A percentile compares a stretch with the other conserved stretches of the same genome.
phyloP scores from a whole-genome alignment of 2,797 vertebrate species.

The Macroramphosus scolopax region DNA sequence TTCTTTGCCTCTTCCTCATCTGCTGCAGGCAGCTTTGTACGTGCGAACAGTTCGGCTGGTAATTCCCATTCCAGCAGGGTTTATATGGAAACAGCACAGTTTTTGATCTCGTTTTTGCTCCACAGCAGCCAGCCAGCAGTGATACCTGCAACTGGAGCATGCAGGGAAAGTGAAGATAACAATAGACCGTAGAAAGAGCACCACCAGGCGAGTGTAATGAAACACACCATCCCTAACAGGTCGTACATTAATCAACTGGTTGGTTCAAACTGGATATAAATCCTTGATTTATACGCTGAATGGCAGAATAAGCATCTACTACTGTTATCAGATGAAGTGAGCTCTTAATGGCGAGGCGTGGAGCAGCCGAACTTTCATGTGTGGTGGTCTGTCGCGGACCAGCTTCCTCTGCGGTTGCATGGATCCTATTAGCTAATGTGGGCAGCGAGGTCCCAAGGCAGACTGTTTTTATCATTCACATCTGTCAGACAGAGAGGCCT shows the following conservation, averaged over 20 bases:
- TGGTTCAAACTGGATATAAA: too few relatives aligned
- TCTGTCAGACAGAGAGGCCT: conserved; percentile 46
- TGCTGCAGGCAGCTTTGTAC: conserved; percentile 19
- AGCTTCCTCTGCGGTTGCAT: conserved; percentile 63
- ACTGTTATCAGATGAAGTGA: conserved; percentile 58
- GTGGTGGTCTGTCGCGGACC: conserved; percentile 33
- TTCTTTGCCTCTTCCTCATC: too few relatives aligned
- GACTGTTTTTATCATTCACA: conserved; percentile 58
- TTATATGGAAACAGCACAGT: conserved; percentile 45
- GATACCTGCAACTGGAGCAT: conserved; percentile 17
- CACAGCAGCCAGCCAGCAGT: conserved; percentile 17
- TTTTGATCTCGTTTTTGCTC: conserved; percentile 25
- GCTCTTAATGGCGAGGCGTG: conserved; percentile 34
- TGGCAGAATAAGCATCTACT: conserved; percentile 6
- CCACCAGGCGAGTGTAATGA: too few relatives aligned
- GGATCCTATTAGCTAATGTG: conserved; percentile 57
- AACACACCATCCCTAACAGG: too few relatives aligned
- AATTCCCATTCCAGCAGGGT: conserved; percentile 24
- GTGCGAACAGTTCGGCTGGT: conserved; percentile 35
- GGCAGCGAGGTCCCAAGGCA: conserved; percentile 31
- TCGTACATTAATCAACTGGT: too few relatives aligned
- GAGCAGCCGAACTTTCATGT: conserved; percentile 56
- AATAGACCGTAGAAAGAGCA: conserved; percentile 8
- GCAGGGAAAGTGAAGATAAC: too few relatives aligned
- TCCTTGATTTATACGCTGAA: conserved; percentile 10